These are phyloP conservation scores for Eleutherodactylus coqui DNA, from an alignment of 2,797 vertebrate genomes.

Conservation along the genomic window DNA sequence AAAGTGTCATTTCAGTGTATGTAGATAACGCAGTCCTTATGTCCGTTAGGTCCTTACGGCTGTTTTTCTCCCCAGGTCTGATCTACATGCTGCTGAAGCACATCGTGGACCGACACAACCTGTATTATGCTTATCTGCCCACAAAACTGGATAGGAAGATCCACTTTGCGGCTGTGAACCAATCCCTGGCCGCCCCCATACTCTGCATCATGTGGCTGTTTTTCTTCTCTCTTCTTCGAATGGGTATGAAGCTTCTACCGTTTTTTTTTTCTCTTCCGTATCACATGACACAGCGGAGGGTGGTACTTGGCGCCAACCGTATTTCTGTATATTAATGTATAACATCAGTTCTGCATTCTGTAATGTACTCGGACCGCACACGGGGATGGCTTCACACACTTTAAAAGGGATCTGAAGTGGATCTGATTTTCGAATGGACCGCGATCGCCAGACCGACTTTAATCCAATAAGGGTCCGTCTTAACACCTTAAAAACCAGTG, in stretches of 20 bases:
- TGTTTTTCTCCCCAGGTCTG: conserved; percentile 78
- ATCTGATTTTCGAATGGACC: no score
- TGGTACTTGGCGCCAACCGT: no score
- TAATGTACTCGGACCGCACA: no score
- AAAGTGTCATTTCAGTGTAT: no score
- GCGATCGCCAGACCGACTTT: no score
- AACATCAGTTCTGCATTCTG: no score
- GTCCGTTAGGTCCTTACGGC: neutral
- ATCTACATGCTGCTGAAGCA: conserved; percentile 93
- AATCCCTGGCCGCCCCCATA: conserved; percentile 92
- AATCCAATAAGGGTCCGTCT: no score
- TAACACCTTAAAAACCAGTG: no score
- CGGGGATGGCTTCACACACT: no score
- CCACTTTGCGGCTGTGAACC: conserved; percentile 90
- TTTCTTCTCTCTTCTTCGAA: conserved; percentile 90
- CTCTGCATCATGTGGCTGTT: conserved; percentile 96
- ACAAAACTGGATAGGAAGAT: conserved; percentile 87
- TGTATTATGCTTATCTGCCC: conserved; percentile 91
- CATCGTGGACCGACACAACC: conserved; percentile 94
- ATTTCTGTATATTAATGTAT: neutral
- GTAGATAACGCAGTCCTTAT: neutral
- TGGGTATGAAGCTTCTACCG: conserved; percentile 76
- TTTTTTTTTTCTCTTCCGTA: neutral
- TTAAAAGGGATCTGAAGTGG: no score
- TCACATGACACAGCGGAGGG: no score